Evolutionary conservation across 2,888 invertebrate species (phyloP).

Genomic region (Hipparchia semele): DNA sequence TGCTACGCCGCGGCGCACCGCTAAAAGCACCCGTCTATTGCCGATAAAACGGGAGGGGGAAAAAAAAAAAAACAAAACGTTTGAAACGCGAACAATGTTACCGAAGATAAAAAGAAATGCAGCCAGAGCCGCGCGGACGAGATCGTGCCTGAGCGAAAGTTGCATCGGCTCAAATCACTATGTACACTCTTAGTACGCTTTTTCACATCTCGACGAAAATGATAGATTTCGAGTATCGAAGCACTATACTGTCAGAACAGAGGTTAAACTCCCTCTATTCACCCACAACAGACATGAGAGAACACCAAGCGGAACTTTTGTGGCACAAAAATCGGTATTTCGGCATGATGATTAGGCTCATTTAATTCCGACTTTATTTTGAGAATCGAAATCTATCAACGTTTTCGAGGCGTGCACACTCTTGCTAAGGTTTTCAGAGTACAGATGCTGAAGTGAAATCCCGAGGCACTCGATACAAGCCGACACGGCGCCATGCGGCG

Average conservation of each 20-base stretch:
- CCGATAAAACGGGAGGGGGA: slow-evolving; percentile 28
- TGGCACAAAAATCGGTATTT: no score
- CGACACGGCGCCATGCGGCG: slow-evolving; percentile 48
- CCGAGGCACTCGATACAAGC: slow-evolving; percentile 60
- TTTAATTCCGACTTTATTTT: background rate
- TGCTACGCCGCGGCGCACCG: slow-evolving; percentile 38
- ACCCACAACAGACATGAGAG: no score
- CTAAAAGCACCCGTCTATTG: slow-evolving; percentile 39
- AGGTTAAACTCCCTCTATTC: background rate
- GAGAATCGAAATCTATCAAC: background rate
- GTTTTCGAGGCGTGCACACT: background rate
- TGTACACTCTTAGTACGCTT: background rate
- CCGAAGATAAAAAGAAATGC: slow-evolving; percentile 51
- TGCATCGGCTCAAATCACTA: slow-evolving; percentile 65
- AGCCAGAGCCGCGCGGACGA: slow-evolving; percentile 47
- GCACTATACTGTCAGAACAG: background rate
- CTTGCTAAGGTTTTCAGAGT: background rate
- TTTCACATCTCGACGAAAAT: background rate
- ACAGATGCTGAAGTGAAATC: slow-evolving; percentile 54
- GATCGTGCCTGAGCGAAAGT: slow-evolving; percentile 74
- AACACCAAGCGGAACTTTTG: no score
- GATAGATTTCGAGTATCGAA: background rate
- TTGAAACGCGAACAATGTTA: slow-evolving; percentile 48
- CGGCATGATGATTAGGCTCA: no score
- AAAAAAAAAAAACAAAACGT: slow-evolving; percentile 44